Base-by-base conservation (phyloP, 2,888 invertebrate genomes). In the Drosophila lutescens region DNA sequence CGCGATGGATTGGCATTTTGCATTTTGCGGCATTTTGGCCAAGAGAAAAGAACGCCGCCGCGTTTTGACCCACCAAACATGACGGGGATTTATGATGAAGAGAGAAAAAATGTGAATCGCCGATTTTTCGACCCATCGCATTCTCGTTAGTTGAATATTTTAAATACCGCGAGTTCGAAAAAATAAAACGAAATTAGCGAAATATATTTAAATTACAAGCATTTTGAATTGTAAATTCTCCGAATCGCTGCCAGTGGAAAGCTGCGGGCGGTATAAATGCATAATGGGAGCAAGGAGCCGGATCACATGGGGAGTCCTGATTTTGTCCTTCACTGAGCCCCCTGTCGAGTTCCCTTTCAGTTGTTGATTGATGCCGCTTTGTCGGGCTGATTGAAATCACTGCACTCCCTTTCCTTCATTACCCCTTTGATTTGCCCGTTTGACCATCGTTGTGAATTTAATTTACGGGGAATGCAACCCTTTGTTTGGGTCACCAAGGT, bases 1-100 rank as follows among this genome's bases (percentile, higher is more conserved):
- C 32, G n/a, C 32, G 49, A 43, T 56, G 38, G 50, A 68, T 66
- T 56, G 67, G 69, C 57, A 69, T 69, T 70, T 69, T 38, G 46
- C 51, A 57, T 58, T 38, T 58, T 59, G 58, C 55, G 58, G 40
- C 55, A 55, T 49, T 55, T 47, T 17, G 32, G 59, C 40, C 47
- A 34, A 20, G 23, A 17, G 17, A 6, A 8, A 32, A 10, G 1
- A 10, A 17, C 59, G 7, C 30, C 59, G 7, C 26, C 36, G 47
- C 30, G 34, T 12, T 12, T 30, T 23, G 59, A 41, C 50, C 57
- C 41, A 34, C 50, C 41, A 23, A 17, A 38, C 32, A 60, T 55
- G 73, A 41, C 53, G 36, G 59, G 26, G 67, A 62, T 60, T 74
- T 57, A 60, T 55, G n/a, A 17, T 13, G 26, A 66, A 32, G 51